Conservation (phyloP, 2,888 invertebrate genomes). For the Axea sp. region DNA sequence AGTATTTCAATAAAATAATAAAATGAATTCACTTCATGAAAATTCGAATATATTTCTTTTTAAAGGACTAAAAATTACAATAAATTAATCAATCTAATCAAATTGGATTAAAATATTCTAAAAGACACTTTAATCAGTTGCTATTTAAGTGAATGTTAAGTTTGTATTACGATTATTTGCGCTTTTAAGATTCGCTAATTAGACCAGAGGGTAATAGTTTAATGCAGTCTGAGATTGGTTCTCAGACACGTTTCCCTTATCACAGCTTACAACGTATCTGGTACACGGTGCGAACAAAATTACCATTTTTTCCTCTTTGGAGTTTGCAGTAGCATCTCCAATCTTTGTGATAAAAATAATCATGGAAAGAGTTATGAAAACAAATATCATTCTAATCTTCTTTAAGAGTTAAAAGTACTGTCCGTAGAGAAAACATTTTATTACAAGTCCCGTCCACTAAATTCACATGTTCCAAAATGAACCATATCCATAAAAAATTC, state of each 20-base stretch:
- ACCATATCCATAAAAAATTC: neutral
- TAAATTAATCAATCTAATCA: too few relatives aligned
- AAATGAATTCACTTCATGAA: too few relatives aligned
- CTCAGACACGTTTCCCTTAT: slow-evolving; percentile 34
- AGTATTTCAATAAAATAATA: too few relatives aligned
- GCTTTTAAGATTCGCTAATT: slow-evolving; percentile 30
- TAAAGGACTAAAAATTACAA: too few relatives aligned
- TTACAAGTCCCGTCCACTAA: slow-evolving; percentile 2
- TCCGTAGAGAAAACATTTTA: slow-evolving; percentile 6
- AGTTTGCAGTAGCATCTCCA: slow-evolving; percentile 2
- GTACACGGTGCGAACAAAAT: slow-evolving; percentile 8
- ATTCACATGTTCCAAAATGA: slow-evolving; percentile 16
- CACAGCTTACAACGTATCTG: slow-evolving; percentile 15
- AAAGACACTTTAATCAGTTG: slow-evolving; percentile 28
- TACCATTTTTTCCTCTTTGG: slow-evolving; percentile 36
- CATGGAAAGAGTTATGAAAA: slow-evolving; percentile 11
- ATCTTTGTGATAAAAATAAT: slow-evolving; percentile 32
- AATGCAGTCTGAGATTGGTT: slow-evolving; percentile 34
- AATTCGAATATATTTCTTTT: too few relatives aligned
- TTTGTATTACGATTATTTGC: slow-evolving; percentile 11
- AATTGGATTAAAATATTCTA: neutral
- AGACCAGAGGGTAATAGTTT: slow-evolving; percentile 34
- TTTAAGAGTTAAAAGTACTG: slow-evolving; percentile 17
- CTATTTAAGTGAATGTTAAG: slow-evolving; percentile 7
- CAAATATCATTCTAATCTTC: slow-evolving; percentile 12